Percentiles rank a stretch among this genome's conserved stretches.
These are phyloP conservation scores for Tethea ocularis DNA, from an alignment of 2,888 invertebrate genomes.

Conservation along the genomic window DNA sequence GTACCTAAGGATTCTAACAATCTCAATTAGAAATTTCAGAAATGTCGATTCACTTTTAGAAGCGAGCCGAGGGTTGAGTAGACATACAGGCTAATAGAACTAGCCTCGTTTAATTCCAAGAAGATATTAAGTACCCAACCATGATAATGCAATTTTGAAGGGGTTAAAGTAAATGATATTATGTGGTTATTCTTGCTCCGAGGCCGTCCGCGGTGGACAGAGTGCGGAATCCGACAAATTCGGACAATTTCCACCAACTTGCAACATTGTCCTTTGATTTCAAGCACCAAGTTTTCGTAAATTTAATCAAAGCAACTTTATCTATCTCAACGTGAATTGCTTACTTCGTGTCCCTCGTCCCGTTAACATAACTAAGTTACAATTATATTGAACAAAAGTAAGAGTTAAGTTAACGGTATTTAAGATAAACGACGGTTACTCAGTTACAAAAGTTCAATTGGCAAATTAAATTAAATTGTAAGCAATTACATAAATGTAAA, in stretches of 20 bases:
- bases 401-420: not conserved
- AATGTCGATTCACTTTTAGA: too few relatives aligned
- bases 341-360: constrained; percentile 33
- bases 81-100: too few relatives aligned
- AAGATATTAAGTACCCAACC: not conserved
- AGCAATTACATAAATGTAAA: not conserved
- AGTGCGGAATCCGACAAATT: constrained; percentile 21
- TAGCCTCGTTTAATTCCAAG: not conserved
- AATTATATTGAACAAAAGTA: constrained; percentile 7
- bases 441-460: not conserved
- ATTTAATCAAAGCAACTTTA: constrained; percentile 56
- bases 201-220: constrained; percentile 10
- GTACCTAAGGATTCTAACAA: too few relatives aligned
- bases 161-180: not conserved
- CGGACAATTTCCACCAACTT: constrained; percentile 24
- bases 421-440: not conserved
- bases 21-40: too few relatives aligned
- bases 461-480: constrained; percentile 1
- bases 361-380: constrained; percentile 17
- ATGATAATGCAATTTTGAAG: not conserved
- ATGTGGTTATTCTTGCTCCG: not conserved
- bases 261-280: constrained; percentile 46
- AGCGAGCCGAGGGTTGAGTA: too few relatives aligned
- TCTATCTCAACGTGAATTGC: constrained; percentile 43
- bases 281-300: constrained; percentile 42